Conservation (phyloP, 2,113 vertebrate species). For the Herpailurus yagouaroundi region DNA sequence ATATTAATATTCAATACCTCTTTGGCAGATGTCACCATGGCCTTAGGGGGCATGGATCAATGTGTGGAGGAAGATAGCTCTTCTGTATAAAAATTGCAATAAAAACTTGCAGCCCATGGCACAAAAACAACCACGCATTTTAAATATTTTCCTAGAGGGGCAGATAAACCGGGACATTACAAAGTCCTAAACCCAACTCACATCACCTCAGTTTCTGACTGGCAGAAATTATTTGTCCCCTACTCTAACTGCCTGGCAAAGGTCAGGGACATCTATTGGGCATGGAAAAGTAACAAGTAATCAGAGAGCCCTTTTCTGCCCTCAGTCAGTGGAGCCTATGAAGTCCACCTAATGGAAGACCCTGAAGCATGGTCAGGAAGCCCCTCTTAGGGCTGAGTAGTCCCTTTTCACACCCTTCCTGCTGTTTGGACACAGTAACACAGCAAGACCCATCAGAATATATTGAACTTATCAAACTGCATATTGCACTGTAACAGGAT, state of each 20-base stretch:
- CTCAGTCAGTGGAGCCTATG: neutral
- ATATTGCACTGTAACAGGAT: neutral
- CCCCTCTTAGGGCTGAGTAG: neutral
- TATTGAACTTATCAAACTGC: neutral
- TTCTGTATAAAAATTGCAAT: neutral
- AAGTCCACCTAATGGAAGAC: neutral
- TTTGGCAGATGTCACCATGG: neutral
- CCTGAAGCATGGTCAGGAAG: neutral
- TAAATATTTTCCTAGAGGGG: conserved; percentile 20
- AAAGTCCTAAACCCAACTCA: neutral
- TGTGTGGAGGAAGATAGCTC: neutral
- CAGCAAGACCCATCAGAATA: neutral
- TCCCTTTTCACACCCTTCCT: neutral
- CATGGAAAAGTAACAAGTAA: neutral
- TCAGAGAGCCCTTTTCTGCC: neutral
- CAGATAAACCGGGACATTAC: neutral
- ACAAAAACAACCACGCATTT: neutral
- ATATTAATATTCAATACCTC: neutral
- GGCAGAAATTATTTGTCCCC: neutral
- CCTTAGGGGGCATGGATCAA: neutral
- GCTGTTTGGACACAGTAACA: neutral
- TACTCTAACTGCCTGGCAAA: neutral
- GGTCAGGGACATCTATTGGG: neutral
- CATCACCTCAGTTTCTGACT: neutral
- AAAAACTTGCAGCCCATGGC: neutral